Evolutionary conservation across 2,113 vertebrate genomes (phyloP).

Genomic region (Dasyprocta punctata): DNA sequence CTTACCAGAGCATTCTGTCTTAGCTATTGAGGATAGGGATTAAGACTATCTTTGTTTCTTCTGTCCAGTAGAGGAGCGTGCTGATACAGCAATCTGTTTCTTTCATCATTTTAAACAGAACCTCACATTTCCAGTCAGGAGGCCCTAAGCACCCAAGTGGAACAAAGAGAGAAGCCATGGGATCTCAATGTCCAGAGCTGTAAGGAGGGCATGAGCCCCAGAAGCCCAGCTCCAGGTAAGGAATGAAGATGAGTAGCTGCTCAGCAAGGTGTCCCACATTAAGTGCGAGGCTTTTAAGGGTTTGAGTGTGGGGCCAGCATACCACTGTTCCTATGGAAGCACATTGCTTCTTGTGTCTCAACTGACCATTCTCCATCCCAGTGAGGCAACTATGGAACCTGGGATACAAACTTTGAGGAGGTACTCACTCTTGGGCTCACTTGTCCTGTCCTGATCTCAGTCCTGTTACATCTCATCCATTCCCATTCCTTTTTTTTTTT

Average conservation of each 20-base stretch:
- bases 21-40: neutral
- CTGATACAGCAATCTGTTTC: constrained; percentile 30
- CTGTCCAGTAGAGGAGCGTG: neutral
- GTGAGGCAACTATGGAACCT: neutral
- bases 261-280: neutral
- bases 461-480: neutral
- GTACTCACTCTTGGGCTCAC: neutral
- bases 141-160: constrained; percentile 48
- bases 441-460: neutral
- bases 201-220: constrained; percentile 51
- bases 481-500: neutral
- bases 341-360: neutral
- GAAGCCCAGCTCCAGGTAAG: constrained; percentile 70
- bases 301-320: neutral
- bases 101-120: constrained; percentile 67
- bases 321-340: neutral
- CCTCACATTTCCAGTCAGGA: constrained; percentile 72
- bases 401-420: neutral
- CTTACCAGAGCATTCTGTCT: neutral
- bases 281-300: neutral
- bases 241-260: neutral
- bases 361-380: neutral
- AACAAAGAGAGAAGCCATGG: constrained; percentile 68
- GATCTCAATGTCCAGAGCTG: constrained; percentile 51
- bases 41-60: constrained; percentile 42